These are phyloP conservation scores for Enteromius unitaeniatus DNA, from an alignment of 2,797 vertebrate genomes.

Conservation along the genomic window DNA sequence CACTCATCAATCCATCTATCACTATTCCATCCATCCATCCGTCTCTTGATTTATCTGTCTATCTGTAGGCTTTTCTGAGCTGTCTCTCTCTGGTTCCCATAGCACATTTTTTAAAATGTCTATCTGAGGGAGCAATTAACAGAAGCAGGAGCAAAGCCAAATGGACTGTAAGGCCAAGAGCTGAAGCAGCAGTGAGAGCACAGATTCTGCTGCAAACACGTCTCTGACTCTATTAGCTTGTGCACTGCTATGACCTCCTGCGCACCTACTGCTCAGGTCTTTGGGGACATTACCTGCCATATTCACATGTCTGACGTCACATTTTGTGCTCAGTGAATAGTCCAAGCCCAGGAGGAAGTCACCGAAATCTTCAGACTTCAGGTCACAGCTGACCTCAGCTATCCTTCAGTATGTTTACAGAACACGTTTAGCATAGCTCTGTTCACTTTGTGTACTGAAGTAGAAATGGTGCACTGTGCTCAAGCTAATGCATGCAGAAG, in stretches of 20 bases:
- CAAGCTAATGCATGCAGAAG: neutral
- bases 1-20: neutral
- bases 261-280: neutral
- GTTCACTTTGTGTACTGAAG: conserved; percentile 8
- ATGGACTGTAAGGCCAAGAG: conserved; percentile 39
- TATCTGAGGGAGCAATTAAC: conserved; percentile 65
- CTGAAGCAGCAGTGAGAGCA: conserved; percentile 30
- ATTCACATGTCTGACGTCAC: neutral
- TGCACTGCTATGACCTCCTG: neutral
- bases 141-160: conserved; percentile 47
- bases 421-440: conserved; percentile 14
- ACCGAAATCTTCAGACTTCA: neutral
- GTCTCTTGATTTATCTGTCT: neutral
- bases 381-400: neutral
- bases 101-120: conserved; percentile 64
- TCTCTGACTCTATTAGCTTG: neutral
- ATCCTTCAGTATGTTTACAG: conserved; percentile 30
- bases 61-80: conserved; percentile 9
- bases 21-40: neutral
- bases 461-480: neutral
- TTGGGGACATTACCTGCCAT: neutral
- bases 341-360: neutral
- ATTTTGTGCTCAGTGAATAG: neutral
- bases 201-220: neutral
- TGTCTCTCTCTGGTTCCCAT: conserved; percentile 45